phyloP scores from a whole-genome alignment of 2,797 vertebrate species.

The Scarus forsteni region DNA sequence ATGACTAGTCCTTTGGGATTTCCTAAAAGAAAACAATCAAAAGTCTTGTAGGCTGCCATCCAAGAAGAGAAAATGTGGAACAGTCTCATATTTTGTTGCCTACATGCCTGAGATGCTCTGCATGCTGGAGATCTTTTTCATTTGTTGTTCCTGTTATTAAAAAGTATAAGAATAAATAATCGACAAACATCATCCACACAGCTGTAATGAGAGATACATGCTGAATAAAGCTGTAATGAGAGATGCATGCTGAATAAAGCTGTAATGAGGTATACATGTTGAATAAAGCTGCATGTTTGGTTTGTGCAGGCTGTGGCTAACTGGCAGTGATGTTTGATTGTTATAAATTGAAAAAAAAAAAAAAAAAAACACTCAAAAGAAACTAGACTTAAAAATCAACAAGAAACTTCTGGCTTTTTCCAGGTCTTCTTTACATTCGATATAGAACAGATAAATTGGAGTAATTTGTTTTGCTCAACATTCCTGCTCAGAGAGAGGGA shows the following conservation, averaged over 20 bases:
- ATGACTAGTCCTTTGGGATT: not conserved
- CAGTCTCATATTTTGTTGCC: not conserved
- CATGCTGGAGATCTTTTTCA: not conserved
- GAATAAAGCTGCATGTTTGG: slow-evolving; percentile 12
- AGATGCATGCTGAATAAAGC: no score
- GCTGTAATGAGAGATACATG: not conserved
- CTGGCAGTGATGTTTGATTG: no score
- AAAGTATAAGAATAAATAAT: not conserved
- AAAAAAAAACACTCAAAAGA: no score
- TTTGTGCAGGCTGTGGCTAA: not conserved
- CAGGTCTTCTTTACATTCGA: no score
- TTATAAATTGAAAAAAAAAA: no score
- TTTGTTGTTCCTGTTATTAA: not conserved
- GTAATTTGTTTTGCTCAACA: not conserved
- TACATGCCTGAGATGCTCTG: not conserved
- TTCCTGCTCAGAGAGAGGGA: not conserved
- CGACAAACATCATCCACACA: not conserved
- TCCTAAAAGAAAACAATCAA: not conserved
- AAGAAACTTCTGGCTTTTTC: no score
- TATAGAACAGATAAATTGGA: not conserved
- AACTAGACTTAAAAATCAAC: no score
- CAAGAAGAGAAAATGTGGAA: not conserved
- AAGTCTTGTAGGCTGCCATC: not conserved
- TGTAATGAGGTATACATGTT: not conserved
- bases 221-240: no score